Percentiles rank a stretch among this genome's conserved stretches.
phyloP scores from a whole-genome alignment of 2,888 invertebrate genomes.

The Amphiduros pacificus region DNA sequence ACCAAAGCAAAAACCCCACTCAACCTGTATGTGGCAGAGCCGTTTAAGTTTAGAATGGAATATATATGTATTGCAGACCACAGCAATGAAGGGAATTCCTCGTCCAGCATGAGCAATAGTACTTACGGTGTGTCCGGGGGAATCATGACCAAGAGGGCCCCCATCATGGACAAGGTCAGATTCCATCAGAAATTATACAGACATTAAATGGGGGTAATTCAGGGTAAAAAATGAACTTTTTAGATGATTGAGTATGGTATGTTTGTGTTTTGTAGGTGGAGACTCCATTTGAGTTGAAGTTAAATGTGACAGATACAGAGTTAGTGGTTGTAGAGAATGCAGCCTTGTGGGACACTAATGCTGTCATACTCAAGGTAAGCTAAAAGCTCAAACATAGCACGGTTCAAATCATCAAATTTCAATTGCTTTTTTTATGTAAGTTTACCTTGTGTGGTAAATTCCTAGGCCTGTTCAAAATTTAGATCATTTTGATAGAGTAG shows the following conservation, averaged over 20 bases:
- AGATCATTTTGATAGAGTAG: no score
- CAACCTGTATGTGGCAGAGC: no score
- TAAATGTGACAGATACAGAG: slow-evolving; percentile 95
- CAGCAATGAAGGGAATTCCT: no score
- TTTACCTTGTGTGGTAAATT: no score
- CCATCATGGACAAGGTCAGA: slow-evolving; percentile 54
- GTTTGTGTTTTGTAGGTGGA: slow-evolving; percentile 34
- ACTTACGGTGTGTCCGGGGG: slow-evolving; percentile 51
- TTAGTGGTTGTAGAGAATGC: slow-evolving; percentile 91
- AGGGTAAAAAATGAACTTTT: not conserved
- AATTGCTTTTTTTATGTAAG: no score
- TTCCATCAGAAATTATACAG: not conserved
- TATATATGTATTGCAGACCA: no score
- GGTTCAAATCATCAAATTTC: no score
- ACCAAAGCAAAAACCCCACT: no score
- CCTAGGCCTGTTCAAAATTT: no score
- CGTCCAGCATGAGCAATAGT: slow-evolving; percentile 13
- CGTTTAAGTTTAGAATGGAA: no score
- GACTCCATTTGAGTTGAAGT: slow-evolving; percentile 76
- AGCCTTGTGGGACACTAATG: slow-evolving; percentile 85
- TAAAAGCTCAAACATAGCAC: no score
- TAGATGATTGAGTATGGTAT: not conserved
- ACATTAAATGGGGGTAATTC: not conserved
- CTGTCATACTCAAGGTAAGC: slow-evolving; percentile 75
- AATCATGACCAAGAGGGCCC: slow-evolving; percentile 60